These are phyloP conservation scores for Idaea aversata DNA, from an alignment of 2,888 invertebrate genomes.

Conservation along the genomic window DNA sequence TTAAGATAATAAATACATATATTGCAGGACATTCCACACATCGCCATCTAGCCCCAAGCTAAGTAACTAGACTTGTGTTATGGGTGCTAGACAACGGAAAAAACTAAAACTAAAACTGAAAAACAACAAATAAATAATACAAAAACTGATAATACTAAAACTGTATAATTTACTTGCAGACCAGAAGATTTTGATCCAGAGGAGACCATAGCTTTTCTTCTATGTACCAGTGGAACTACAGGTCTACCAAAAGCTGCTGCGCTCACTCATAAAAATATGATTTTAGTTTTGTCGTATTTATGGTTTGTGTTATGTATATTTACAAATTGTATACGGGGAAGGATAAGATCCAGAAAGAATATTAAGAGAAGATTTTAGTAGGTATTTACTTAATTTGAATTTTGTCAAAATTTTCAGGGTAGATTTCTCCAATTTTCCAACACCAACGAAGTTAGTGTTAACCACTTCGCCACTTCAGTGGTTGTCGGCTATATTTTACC, in stretches of 20 bases:
- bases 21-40: no score
- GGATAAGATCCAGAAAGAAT: no score
- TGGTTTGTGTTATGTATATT: slow-evolving; percentile 5
- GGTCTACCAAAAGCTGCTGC: slow-evolving; percentile 44
- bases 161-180: slow-evolving; percentile 27
- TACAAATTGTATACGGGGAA: no score
- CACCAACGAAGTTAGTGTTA: slow-evolving; percentile 40
- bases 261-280: slow-evolving; percentile 37
- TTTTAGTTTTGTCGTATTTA: slow-evolving; percentile 6
- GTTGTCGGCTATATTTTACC: slow-evolving; percentile 42
- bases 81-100: no score
- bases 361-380: no score
- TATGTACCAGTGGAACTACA: slow-evolving; percentile 49
- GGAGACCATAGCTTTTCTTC: slow-evolving; percentile 33
- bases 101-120: no score
- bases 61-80: no score
- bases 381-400: no score
- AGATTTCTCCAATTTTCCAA: slow-evolving; percentile 41
- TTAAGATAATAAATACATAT: no score
- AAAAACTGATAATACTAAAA: no score
- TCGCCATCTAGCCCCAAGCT: no score
- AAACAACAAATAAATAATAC: no score
- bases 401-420: slow-evolving; percentile 31
- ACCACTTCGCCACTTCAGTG: slow-evolving; percentile 52
- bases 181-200: slow-evolving; percentile 41